Conservation (phyloP, 1,140 invertebrate species). For the Orius laevigatus region DNA sequence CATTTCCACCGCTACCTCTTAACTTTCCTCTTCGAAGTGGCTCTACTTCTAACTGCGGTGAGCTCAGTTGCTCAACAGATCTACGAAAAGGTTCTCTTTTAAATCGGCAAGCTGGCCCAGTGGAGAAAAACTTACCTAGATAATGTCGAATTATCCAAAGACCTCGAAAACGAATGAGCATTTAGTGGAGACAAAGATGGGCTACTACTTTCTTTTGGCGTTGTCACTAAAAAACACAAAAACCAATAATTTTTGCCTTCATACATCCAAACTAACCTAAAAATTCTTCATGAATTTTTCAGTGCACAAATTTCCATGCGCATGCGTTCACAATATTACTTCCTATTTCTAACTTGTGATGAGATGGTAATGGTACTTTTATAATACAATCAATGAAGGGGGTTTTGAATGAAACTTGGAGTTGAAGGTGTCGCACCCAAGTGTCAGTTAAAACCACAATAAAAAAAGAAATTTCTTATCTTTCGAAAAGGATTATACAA, state of each 20-base stretch:
- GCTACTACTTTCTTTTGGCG: conserved; percentile 68
- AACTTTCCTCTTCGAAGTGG: conserved; percentile 23
- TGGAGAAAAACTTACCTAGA: conserved; percentile 39
- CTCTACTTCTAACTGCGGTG: conserved; percentile 29
- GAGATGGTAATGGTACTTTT: no score
- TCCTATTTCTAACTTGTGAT: no score
- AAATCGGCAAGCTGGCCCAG: not conserved
- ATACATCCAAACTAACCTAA: not conserved
- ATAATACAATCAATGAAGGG: no score
- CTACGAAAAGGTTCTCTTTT: conserved; percentile 26
- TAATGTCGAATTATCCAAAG: conserved; percentile 49
- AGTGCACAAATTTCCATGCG: no score
- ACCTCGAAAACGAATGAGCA: conserved; percentile 54
- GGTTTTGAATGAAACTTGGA: no score
- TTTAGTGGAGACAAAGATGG: conserved; percentile 63
- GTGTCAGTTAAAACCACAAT: not conserved
- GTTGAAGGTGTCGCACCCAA: no score
- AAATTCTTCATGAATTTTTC: no score
- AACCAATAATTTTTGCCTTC: conserved; percentile 1
- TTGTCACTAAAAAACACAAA: conserved; percentile 37
- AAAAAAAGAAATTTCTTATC: no score
- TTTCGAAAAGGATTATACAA: not conserved
- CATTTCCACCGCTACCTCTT: conserved; percentile 27
- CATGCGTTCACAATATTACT: no score
- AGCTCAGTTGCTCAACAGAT: conserved; percentile 58